phyloP scores from a whole-genome alignment of 2,113 vertebrate genomes.

The Cebus imitator region DNA sequence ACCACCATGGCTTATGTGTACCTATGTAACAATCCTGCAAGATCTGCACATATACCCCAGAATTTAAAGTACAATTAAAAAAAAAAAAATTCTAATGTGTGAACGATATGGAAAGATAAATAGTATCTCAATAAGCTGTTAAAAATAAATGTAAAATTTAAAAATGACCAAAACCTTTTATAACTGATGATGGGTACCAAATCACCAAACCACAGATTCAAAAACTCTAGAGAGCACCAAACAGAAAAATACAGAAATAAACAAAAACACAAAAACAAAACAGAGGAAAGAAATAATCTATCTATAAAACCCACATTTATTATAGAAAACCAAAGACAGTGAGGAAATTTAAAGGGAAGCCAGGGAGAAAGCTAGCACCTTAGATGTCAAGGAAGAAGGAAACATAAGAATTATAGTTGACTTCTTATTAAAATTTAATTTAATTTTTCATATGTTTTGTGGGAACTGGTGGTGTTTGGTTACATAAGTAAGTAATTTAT shows the following conservation, averaged over 20 bases:
- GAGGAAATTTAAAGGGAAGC: not conserved
- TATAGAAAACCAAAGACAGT: not conserved
- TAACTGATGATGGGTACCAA: not conserved
- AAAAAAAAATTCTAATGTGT: not conserved
- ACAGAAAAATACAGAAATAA: not conserved
- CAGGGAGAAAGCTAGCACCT: accelerated
- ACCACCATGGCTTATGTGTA: too few relatives aligned
- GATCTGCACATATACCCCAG: too few relatives aligned
- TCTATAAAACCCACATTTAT: not conserved
- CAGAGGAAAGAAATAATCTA: not conserved
- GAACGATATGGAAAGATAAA: not conserved
- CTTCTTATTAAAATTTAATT: not conserved
- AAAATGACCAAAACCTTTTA: not conserved
- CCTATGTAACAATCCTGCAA: too few relatives aligned
- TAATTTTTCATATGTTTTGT: too few relatives aligned
- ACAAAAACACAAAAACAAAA: not conserved
- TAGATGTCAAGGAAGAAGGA: not conserved
- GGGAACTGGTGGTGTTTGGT: too few relatives aligned
- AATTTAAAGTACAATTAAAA: too few relatives aligned
- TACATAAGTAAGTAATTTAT: too few relatives aligned
- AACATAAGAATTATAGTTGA: not conserved
- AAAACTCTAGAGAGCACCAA: not conserved
- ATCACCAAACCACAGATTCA: not conserved
- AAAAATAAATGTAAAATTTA: not conserved
- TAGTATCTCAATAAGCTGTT: not conserved